Conservation (phyloP, 2,888 invertebrate genomes). For the Cryptocheilus praepositus region DNA sequence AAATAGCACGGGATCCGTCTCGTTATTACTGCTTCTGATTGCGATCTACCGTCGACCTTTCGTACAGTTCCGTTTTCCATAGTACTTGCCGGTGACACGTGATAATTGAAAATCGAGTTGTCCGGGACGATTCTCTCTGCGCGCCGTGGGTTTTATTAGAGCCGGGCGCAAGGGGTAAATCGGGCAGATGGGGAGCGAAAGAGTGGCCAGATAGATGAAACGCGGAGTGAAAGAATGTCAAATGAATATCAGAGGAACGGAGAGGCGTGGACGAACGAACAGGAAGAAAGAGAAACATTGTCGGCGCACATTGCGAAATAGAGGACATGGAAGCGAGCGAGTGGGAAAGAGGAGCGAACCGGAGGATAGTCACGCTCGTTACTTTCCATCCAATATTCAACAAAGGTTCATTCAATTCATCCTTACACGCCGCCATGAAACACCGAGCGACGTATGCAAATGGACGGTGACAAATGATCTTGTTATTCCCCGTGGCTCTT, state of each 20-base stretch:
- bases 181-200: conserved; percentile 10
- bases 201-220: conserved; percentile 6
- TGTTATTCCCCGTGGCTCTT: conserved; percentile 67
- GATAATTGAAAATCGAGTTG: conserved; percentile 40
- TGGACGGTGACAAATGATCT: conserved; percentile 72
- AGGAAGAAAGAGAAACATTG: conserved; percentile 28
- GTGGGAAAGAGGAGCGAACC: conserved; percentile 21
- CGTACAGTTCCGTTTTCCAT: conserved; percentile 19
- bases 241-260: not conserved
- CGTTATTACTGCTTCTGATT: no score
- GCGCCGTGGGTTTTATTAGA: not conserved
- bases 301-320: no score
- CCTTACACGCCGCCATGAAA: conserved; percentile 59
- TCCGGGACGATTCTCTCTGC: conserved; percentile 34
- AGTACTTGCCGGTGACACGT: conserved; percentile 22
- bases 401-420: conserved; percentile 69
- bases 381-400: conserved; percentile 69
- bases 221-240: conserved; percentile 2
- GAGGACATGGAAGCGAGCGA: conserved; percentile 21
- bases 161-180: not conserved
- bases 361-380: conserved; percentile 57
- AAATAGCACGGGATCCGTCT: no score
- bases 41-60: no score
- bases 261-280: conserved; percentile 21
- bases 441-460: conserved; percentile 69